Evolutionary conservation across 2,888 invertebrate species (phyloP).

Genomic region (Prosapia bicincta): DNA sequence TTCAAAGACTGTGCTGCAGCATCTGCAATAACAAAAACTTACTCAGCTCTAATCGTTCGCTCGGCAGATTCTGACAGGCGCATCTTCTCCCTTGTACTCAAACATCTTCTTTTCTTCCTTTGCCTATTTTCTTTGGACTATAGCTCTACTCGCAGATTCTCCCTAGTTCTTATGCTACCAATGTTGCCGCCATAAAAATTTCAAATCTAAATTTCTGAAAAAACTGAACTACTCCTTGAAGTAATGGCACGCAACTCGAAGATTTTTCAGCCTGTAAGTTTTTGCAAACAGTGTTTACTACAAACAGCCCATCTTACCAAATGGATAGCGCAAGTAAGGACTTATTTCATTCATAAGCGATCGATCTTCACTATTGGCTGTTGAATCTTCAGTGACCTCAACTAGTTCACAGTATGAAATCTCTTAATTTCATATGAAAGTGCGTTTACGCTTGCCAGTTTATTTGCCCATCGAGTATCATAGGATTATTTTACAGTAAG

Average conservation of each 20-base stretch:
- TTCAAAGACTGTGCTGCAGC: too few relatives aligned
- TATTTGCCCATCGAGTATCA: constrained; percentile 2
- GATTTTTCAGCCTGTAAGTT: constrained; percentile 15
- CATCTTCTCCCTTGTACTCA: too few relatives aligned
- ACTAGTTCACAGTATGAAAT: constrained; percentile 7
- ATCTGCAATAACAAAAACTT: too few relatives aligned
- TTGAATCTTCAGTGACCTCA: constrained; percentile 15
- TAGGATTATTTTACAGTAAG: too few relatives aligned
- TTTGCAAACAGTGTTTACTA: constrained; percentile 22
- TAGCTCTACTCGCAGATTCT: too few relatives aligned
- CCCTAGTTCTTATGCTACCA: too few relatives aligned
- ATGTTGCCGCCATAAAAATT: too few relatives aligned
- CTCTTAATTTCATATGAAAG: constrained; percentile 10
- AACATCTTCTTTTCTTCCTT: too few relatives aligned
- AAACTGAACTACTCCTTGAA: constrained; percentile 16
- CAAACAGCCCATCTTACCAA: constrained; percentile 23
- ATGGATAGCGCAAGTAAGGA: constrained; percentile 17
- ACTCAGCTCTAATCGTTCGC: too few relatives aligned
- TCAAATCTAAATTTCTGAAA: too few relatives aligned
- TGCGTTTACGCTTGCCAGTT: constrained; percentile 9
- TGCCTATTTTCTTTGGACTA: too few relatives aligned
- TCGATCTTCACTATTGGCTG: constrained; percentile 23
- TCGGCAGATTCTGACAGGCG: too few relatives aligned
- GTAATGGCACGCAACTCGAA: constrained; percentile 20
- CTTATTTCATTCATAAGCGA: constrained; percentile 17